Percentiles rank a stretch among this genome's conserved stretches.
phyloP scores from a whole-genome alignment of 2,797 vertebrate species.

The Threskiornis aethiopicus region DNA sequence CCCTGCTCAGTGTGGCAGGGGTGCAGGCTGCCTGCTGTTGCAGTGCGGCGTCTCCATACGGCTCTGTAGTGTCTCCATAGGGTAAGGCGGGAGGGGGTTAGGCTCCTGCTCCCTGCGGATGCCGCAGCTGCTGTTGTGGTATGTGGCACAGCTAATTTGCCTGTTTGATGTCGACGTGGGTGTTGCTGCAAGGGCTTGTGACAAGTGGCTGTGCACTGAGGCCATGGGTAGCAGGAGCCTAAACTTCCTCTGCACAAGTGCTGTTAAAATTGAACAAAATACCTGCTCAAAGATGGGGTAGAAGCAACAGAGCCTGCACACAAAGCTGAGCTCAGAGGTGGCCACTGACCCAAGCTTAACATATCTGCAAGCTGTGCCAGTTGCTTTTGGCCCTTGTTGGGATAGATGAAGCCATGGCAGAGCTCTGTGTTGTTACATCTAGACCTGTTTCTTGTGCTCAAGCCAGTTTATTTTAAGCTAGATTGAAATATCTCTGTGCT shows the following conservation, averaged over 20 bases:
- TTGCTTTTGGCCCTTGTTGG: not conserved
- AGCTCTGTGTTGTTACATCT: not conserved
- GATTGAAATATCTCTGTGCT: not conserved
- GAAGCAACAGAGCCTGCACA: not conserved
- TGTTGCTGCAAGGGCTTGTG: not conserved
- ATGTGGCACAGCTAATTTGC: not conserved
- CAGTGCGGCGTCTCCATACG: not conserved
- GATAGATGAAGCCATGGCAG: not conserved
- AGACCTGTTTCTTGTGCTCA: not conserved
- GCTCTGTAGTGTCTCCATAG: not conserved
- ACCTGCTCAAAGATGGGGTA: not conserved
- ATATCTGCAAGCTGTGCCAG: not conserved
- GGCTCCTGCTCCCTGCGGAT: not conserved
- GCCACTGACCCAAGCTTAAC: not conserved
- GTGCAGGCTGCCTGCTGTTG: not conserved
- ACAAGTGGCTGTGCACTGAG: not conserved
- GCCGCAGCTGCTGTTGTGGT: not conserved
- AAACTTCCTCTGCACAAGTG: not conserved
- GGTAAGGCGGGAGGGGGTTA: not conserved
- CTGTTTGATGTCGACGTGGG: not conserved
- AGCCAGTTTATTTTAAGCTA: constrained; percentile 55
- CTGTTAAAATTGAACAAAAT: not conserved
- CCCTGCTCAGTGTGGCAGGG: not conserved
- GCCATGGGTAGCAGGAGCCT: not conserved
- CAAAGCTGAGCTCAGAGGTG: not conserved